Conservation (phyloP, 1,140 invertebrate genomes). For the Hycleus phaleratus region DNA sequence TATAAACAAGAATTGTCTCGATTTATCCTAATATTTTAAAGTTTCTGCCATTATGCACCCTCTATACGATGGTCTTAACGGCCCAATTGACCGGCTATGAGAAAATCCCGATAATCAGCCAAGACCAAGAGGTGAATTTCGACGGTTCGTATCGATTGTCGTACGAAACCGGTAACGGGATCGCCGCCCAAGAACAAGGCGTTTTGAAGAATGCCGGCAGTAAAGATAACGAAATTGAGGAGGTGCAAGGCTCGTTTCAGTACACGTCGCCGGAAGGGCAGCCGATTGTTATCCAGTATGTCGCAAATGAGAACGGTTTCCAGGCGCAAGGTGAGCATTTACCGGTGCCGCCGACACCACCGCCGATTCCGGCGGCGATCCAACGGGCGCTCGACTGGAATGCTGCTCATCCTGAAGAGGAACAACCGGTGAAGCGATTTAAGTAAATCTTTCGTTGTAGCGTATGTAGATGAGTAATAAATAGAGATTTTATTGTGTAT, state of each 20-base stretch:
- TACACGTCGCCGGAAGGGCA: conserved; percentile 49
- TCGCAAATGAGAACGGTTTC: conserved; percentile 50
- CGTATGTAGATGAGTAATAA: too few species aligned
- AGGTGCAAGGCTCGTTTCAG: conserved; percentile 31
- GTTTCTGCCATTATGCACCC: too few species aligned
- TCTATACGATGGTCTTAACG: neutral
- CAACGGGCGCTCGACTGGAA: conserved; percentile 37
- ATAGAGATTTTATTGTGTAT: too few species aligned
- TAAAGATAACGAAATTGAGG: conserved; percentile 36
- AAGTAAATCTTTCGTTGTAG: neutral
- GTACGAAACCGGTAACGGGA: conserved; percentile 57
- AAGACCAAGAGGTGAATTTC: conserved; percentile 41
- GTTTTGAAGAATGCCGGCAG: conserved; percentile 43
- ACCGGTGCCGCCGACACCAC: conserved; percentile 44
- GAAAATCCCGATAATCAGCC: conserved; percentile 43
- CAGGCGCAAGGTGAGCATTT: conserved; percentile 46
- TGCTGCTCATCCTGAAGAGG: conserved; percentile 30
- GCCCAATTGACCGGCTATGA: conserved; percentile 17
- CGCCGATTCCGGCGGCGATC: conserved; percentile 39
- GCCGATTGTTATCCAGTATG: conserved; percentile 43
- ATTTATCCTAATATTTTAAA: too few species aligned
- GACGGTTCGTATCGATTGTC: conserved; percentile 43
- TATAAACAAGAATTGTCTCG: too few species aligned
- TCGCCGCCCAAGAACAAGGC: conserved; percentile 47
- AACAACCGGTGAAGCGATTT: neutral